Conservation (phyloP, 2,113 vertebrate genomes). For the Chitala chitala region DNA sequence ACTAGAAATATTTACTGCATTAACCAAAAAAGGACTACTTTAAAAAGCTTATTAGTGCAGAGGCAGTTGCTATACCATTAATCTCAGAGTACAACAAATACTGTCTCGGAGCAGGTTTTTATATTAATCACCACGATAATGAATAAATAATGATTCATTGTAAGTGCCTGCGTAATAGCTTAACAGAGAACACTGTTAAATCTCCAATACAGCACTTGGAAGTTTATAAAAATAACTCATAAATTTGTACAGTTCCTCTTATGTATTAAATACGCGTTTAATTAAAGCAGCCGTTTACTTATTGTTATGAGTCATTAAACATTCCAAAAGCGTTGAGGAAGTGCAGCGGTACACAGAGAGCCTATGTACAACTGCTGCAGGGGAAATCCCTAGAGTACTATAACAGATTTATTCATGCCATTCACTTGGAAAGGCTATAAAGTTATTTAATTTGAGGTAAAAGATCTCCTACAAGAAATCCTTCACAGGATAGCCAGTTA, state of each 20-base stretch:
- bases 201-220: background rate
- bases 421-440: too few relatives aligned
- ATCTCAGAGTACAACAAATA: conserved; percentile 5
- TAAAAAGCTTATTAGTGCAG: conserved; percentile 5
- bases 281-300: background rate
- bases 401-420: background rate
- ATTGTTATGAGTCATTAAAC: background rate
- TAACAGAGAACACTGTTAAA: background rate
- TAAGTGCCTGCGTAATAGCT: background rate
- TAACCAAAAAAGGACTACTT: too few relatives aligned
- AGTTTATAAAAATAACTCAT: background rate
- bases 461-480: too few relatives aligned
- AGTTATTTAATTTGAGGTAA: too few relatives aligned
- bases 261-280: conserved; percentile 3
- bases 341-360: background rate
- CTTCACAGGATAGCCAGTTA: too few relatives aligned
- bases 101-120: background rate
- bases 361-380: background rate
- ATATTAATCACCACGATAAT: background rate
- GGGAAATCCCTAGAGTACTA: background rate
- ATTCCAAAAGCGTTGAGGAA: background rate
- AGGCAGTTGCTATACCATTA: background rate
- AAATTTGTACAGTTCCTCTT: background rate
- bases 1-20: background rate
- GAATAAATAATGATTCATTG: background rate